Conservation (phyloP, 2,797 vertebrate genomes). For the Liasis olivaceus region DNA sequence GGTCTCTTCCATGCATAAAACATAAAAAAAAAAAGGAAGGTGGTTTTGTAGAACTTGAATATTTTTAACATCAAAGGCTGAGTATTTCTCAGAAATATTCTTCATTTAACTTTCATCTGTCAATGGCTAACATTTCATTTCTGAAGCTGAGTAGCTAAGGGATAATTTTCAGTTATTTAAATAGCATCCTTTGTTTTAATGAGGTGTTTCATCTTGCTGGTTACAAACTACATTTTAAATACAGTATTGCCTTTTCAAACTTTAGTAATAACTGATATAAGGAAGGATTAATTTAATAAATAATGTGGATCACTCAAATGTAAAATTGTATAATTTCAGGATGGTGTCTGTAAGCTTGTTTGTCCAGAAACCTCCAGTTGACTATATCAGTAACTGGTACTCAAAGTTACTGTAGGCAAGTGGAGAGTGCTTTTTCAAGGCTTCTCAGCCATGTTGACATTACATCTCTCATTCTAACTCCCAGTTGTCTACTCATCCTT, state of each 20-base stretch:
- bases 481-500: neutral
- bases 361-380: neutral
- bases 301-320: neutral
- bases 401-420: neutral
- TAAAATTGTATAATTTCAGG: neutral
- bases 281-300: neutral
- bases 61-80: neutral
- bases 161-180: neutral
- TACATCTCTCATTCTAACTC: too few relatives aligned
- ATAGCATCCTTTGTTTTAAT: neutral
- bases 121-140: neutral
- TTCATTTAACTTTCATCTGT: neutral
- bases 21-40: neutral
- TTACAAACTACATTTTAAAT: neutral
- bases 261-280: neutral
- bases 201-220: neutral
- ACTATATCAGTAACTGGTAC: neutral
- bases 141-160: neutral
- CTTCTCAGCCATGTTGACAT: neutral
- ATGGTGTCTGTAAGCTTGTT: neutral
- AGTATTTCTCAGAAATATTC: neutral
- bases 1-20: neutral
- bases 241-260: neutral
- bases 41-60: neutral
- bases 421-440: neutral